phyloP scores from a whole-genome alignment of 2,888 invertebrate genomes.

The Xanthorhoe spadicearia region DNA sequence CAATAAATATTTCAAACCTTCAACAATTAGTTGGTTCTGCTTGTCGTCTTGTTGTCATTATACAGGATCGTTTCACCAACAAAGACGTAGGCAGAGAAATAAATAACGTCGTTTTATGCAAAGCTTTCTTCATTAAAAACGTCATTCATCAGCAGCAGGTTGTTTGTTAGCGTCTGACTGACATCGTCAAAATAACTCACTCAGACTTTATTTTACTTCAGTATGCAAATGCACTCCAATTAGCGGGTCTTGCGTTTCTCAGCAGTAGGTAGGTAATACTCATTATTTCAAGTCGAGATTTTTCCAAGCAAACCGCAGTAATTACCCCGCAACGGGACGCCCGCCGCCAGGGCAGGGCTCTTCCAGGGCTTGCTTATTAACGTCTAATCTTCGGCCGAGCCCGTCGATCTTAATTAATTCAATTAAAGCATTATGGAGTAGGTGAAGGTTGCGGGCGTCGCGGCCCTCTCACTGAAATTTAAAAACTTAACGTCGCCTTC shows the following conservation, averaged over 20 bases:
- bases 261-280: conserved; percentile 74
- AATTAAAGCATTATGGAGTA: conserved; percentile 79
- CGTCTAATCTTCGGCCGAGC: conserved; percentile 78
- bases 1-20: neutral
- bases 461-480: conserved; percentile 80
- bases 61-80: conserved; percentile 5
- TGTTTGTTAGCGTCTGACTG: conserved; percentile 64
- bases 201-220: conserved; percentile 74
- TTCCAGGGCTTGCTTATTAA: conserved; percentile 79
- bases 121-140: conserved; percentile 37
- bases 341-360: conserved; percentile 55
- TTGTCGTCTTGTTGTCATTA: neutral
- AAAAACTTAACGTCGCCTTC: conserved; percentile 81
- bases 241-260: conserved; percentile 77
- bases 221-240: conserved; percentile 82
- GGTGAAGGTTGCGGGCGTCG: conserved; percentile 83
- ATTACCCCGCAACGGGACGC: conserved; percentile 75
- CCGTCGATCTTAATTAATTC: conserved; percentile 80
- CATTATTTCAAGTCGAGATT: conserved; percentile 78
- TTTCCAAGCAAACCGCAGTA: conserved; percentile 68
- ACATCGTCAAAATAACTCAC: conserved; percentile 76
- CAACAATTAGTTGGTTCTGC: neutral
- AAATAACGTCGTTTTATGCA: conserved; percentile 28
- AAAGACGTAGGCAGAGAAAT: conserved; percentile 17
- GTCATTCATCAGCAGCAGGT: conserved; percentile 51